A percentile compares a stretch with the other conserved stretches of the same genome.
Evolutionary conservation across 2,888 invertebrate species (phyloP).

Genomic region (Eilema griseolum): DNA sequence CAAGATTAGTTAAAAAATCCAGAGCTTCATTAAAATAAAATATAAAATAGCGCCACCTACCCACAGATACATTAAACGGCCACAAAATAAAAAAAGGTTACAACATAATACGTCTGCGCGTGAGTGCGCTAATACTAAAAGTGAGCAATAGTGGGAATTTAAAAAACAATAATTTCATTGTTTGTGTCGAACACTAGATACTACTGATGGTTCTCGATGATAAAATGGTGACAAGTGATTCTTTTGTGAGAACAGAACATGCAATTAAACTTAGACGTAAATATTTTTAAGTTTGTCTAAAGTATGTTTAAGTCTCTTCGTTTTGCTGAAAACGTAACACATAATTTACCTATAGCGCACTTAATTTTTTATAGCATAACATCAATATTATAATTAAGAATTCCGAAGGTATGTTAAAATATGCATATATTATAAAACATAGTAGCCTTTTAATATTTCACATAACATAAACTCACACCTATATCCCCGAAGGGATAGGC

Average conservation of each 20-base stretch:
- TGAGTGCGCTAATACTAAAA: constrained; percentile 35
- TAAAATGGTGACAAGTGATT: constrained; percentile 12
- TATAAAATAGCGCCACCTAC: constrained; percentile 49
- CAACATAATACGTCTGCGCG: constrained; percentile 14
- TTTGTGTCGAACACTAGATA: constrained; percentile 45
- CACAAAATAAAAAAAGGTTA: constrained; percentile 20
- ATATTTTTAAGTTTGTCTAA: neutral
- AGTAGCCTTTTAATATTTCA: constrained; percentile 9
- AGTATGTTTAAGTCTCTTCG: neutral
- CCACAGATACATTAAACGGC: constrained; percentile 30
- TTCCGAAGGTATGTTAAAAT: neutral
- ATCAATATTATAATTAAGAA: neutral
- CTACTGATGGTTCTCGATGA: constrained; percentile 56
- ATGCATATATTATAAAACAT: neutral
- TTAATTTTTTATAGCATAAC: neutral
- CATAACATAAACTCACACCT: no score
- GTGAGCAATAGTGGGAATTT: constrained; percentile 20
- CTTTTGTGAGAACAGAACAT: constrained; percentile 23
- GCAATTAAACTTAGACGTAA: neutral
- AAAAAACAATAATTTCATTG: constrained; percentile 61
- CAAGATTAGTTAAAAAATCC: constrained; percentile 48
- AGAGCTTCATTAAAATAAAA: constrained; percentile 62
- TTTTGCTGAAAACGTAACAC: neutral
- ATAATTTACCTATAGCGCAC: neutral
- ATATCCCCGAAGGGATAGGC: no score